A percentile compares a stretch with the other conserved stretches of the same genome.
Conservation (phyloP, 1,140 invertebrate species). For the Choristoneura fumiferana region DNA sequence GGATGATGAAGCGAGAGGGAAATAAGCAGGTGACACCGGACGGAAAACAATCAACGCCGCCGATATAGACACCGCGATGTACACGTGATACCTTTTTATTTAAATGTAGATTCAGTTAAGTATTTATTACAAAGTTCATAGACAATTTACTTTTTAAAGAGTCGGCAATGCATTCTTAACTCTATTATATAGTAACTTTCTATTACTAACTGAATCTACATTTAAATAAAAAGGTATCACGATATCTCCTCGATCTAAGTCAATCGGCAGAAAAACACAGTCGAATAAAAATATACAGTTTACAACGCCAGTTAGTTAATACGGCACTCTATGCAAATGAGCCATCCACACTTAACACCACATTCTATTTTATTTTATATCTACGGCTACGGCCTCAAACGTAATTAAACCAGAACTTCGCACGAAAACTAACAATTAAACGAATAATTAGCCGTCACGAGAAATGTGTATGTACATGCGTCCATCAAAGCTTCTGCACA, state of each 20-base stretch:
- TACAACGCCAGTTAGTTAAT: background rate
- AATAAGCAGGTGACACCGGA: no score
- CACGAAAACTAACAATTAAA: constrained; percentile 12
- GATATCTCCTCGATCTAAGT: constrained; percentile 4
- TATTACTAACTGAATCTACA: background rate
- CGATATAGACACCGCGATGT: no score
- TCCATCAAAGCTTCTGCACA: no score
- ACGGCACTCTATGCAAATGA: constrained; percentile 12
- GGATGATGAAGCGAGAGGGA: no score
- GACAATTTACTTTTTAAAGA: no score
- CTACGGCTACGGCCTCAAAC: background rate
- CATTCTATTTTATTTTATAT: constrained; percentile 6
- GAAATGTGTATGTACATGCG: background rate
- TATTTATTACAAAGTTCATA: no score
- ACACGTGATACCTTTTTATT: background rate
- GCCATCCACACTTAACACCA: constrained; percentile 3
- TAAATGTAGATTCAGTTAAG: background rate
- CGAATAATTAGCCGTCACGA: background rate
- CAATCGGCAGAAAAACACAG: background rate
- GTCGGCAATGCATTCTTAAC: no score
- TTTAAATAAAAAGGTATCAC: background rate
- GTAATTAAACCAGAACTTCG: constrained; percentile 17
- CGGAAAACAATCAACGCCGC: no score
- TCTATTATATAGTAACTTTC: no score
- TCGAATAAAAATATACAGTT: constrained; percentile 6